Percentiles rank a stretch among this genome's conserved stretches.
Conservation (phyloP, 1,140 invertebrate species). For the Bombus balteatus region DNA sequence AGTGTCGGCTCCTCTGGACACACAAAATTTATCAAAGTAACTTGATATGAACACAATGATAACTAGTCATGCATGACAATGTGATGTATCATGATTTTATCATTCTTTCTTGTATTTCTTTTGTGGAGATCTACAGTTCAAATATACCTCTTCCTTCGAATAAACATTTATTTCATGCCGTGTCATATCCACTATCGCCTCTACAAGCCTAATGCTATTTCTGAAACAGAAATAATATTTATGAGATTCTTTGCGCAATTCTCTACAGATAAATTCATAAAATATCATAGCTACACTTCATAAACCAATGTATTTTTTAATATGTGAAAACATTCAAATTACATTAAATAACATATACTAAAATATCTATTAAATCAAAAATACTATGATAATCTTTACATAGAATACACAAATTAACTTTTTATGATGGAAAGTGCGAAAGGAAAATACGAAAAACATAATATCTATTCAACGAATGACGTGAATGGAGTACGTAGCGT, state of each 20-base stretch:
- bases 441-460: neutral
- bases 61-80: conserved; percentile 42
- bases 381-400: too few species aligned
- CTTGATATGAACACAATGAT: conserved; percentile 61
- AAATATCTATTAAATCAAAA: neutral
- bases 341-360: neutral
- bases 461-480: neutral
- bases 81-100: conserved; percentile 47
- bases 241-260: neutral
- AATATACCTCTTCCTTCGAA: conserved; percentile 21
- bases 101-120: conserved; percentile 58
- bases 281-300: neutral
- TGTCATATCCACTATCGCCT: conserved; percentile 61
- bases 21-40: conserved; percentile 34
- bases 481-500: neutral
- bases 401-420: neutral
- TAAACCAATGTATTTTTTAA: neutral
- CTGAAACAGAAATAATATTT: conserved; percentile 33
- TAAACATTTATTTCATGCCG: conserved; percentile 34
- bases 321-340: neutral
- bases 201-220: conserved; percentile 3
- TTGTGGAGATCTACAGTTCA: conserved; percentile 29
- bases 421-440: neutral
- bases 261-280: neutral
- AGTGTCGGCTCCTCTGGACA: conserved; percentile 29